These are phyloP conservation scores for Coracias cyanogaster DNA, from an alignment of 2,797 vertebrate species.

Conservation along the genomic window DNA sequence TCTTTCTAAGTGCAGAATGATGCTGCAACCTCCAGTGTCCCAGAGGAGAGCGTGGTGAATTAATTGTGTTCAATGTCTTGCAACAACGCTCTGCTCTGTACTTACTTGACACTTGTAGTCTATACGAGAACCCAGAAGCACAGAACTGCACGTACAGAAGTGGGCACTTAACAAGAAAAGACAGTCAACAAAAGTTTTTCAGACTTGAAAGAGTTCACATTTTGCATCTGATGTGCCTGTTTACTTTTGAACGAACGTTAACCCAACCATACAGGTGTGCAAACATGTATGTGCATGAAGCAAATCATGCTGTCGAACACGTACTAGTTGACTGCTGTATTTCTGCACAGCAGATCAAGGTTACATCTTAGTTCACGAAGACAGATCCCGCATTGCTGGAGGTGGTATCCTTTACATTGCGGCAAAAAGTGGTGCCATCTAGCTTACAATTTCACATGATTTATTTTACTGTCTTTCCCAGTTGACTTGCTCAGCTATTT, in stretches of 20 bases:
- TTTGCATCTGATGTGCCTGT: not conserved
- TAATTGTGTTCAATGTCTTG: not conserved
- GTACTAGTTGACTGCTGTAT: not conserved
- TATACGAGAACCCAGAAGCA: not conserved
- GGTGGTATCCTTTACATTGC: not conserved
- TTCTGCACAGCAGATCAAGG: not conserved
- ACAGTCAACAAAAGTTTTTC: not conserved
- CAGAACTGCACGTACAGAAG: not conserved
- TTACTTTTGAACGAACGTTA: not conserved
- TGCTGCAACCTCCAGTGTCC: not conserved
- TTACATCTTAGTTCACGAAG: not conserved
- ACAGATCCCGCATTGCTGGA: not conserved
- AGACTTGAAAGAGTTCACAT: not conserved
- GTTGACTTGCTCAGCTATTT: not conserved
- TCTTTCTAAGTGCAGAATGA: not conserved
- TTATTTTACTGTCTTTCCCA: not conserved
- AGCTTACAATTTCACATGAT: not conserved
- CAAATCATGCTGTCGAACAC: not conserved
- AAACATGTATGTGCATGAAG: not conserved
- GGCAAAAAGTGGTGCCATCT: not conserved
- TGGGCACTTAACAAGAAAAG: not conserved
- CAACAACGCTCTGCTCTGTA: not conserved
- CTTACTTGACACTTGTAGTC: not conserved
- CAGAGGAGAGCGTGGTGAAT: not conserved
- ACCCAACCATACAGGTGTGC: not conserved